phyloP scores from a whole-genome alignment of 2,888 invertebrate genomes.

The Epistrophe grossulariae region DNA sequence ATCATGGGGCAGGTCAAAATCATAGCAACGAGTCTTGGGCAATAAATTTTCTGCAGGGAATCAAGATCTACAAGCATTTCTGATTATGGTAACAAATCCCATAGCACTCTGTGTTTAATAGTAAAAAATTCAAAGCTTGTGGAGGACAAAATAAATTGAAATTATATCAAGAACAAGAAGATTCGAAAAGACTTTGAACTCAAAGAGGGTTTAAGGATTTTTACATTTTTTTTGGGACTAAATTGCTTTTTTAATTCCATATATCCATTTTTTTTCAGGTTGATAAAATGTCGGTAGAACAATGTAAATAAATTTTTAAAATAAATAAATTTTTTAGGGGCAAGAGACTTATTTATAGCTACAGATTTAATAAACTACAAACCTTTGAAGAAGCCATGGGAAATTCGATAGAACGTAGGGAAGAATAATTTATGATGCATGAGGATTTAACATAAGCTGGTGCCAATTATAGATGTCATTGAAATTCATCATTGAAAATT shows the following conservation, averaged over 20 bases:
- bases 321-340: background rate
- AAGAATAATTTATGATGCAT: too few species aligned
- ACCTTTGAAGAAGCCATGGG: too few species aligned
- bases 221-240: too few species aligned
- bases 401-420: too few species aligned
- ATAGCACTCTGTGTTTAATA: conserved; percentile 6
- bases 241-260: background rate
- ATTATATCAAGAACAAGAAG: background rate
- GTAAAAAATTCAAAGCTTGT: conserved; percentile 9
- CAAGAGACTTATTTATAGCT: too few species aligned
- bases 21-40: conserved; percentile 7
- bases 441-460: too few species aligned
- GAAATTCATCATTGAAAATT: too few species aligned
- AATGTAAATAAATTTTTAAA: background rate
- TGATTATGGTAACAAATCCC: conserved; percentile 50
- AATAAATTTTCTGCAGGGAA: conserved; percentile 41
- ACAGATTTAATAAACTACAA: too few species aligned
- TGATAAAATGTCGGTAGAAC: background rate
- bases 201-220: background rate
- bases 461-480: too few species aligned
- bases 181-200: background rate
- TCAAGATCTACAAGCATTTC: conserved; percentile 27
- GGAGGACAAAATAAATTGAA: conserved; percentile 11
- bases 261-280: background rate
- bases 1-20: conserved; percentile 15